Evolutionary conservation across 2,797 vertebrate genomes (phyloP).

Genomic region (Crenichthys baileyi): DNA sequence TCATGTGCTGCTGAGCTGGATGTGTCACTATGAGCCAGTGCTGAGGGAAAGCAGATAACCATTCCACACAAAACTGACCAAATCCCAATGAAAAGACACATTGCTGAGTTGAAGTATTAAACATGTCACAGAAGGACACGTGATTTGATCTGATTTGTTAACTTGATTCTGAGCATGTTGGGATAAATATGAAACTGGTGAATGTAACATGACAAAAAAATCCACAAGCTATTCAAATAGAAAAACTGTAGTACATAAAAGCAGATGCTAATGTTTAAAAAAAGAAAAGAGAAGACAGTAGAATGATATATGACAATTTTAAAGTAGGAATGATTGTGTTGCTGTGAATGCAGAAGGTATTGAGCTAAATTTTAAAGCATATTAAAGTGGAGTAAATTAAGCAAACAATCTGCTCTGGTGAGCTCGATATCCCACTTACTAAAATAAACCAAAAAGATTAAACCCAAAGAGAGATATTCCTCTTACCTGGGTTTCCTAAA

Average conservation of each 20-base stretch:
- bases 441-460: neutral
- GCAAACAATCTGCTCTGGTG: neutral
- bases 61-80: neutral
- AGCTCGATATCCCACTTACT: neutral
- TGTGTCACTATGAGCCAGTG: too few species aligned
- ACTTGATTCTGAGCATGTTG: neutral
- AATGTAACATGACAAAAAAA: neutral
- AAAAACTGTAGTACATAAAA: neutral
- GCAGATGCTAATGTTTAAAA: too few species aligned
- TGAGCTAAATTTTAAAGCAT: neutral
- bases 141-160: neutral
- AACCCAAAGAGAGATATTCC: neutral
- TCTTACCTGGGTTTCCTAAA: neutral
- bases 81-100: neutral
- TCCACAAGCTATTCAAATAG: neutral
- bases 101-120: neutral
- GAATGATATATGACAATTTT: neutral
- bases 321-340: neutral
- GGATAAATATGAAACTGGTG: neutral
- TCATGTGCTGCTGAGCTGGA: too few species aligned
- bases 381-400: constrained; percentile 4
- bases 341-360: neutral
- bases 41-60: too few species aligned
- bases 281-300: neutral
- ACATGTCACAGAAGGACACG: neutral